phyloP scores from a whole-genome alignment of 2,888 invertebrate genomes.

The Apodemia hepburni region DNA sequence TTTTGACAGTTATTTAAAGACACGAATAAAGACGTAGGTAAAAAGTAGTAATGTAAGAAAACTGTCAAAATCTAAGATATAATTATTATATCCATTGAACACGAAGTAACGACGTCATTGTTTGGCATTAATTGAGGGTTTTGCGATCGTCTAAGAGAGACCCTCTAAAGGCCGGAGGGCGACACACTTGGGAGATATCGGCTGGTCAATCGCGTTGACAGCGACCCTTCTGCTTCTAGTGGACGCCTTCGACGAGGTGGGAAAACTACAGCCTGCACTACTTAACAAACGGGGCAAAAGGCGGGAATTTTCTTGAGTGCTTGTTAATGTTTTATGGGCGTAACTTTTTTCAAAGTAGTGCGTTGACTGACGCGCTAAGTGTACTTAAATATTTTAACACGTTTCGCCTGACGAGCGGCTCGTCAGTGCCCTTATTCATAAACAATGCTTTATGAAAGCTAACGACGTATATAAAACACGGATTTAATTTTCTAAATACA shows the following conservation, averaged over 20 bases:
- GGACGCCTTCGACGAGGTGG: conserved; percentile 62
- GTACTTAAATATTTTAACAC: conserved; percentile 76
- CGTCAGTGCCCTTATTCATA: conserved; percentile 41
- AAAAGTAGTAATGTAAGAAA: too few species aligned
- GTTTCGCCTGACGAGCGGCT: conserved; percentile 56
- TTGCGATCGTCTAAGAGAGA: conserved; percentile 70
- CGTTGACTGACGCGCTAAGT: conserved; percentile 76
- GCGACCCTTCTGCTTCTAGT: conserved; percentile 62
- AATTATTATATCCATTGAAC: too few species aligned
- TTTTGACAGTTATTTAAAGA: too few species aligned
- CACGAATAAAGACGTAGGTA: too few species aligned
- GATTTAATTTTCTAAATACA: conserved; percentile 59
- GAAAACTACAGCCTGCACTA: conserved; percentile 77
- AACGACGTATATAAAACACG: conserved; percentile 37
- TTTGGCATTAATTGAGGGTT: conserved; percentile 76
- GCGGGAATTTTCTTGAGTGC: conserved; percentile 78
- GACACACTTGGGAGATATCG: conserved; percentile 73
- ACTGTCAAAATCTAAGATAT: too few species aligned
- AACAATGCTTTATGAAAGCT: conserved; percentile 32
- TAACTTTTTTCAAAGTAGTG: conserved; percentile 74
- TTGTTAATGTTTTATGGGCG: conserved; percentile 80
- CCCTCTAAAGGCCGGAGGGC: conserved; percentile 51
- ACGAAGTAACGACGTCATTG: conserved; percentile 72
- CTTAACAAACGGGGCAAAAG: conserved; percentile 72
- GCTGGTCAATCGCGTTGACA: conserved; percentile 75